Base-by-base conservation (phyloP, 2,113 vertebrate genomes). In the Setophaga kirtlandii region DNA sequence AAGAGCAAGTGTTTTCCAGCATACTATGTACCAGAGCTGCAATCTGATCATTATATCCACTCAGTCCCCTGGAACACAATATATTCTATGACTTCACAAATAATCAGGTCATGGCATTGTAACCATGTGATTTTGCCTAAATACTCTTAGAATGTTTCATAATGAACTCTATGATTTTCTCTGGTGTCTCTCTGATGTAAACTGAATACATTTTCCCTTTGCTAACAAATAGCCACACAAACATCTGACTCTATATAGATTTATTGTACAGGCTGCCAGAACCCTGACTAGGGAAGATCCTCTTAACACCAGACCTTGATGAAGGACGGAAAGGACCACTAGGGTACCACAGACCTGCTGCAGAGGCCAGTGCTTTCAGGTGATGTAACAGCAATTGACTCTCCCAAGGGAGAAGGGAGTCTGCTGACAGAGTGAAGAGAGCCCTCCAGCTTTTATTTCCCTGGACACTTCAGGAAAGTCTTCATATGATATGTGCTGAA, bases 1-100 rank as follows among this genome's bases (percentile, higher is more conserved):
- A 82, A 79, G 56, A 87, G 44, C 53, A 76, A 85, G 35, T 39
- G 14, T 24, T 87, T 95, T 94, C 62, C 68, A 83, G 67, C 11
- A 47, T 35, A 52, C 3, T 58, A 37, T 41, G 74, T 69, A 91
- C 53, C 56, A 79, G 70, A 78, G n/a, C 30, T 83, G 63, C 33
- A 56, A 65, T 90, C 10, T 62, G 53, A 88, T 56, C 53, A 75
- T 50, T 67, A 64, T 20, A 78, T 21, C 59, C 31, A 77, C 44
- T 35, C 42, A 49, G 31, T 25, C 3, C 35, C 41, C 39, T 65
- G 49, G 50, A 93, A 89, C 44, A 84, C 8, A 60, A 24, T 42
- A 64, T 63, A 87, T 55, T 58, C 35, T 19, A n/a, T 63, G 55
- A 89, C 69, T 69, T 76, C 80, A 85, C 49, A 64, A 91, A 79